Base-by-base conservation (phyloP, 2,113 vertebrate genomes). In the Cephalopterus ornatus region DNA sequence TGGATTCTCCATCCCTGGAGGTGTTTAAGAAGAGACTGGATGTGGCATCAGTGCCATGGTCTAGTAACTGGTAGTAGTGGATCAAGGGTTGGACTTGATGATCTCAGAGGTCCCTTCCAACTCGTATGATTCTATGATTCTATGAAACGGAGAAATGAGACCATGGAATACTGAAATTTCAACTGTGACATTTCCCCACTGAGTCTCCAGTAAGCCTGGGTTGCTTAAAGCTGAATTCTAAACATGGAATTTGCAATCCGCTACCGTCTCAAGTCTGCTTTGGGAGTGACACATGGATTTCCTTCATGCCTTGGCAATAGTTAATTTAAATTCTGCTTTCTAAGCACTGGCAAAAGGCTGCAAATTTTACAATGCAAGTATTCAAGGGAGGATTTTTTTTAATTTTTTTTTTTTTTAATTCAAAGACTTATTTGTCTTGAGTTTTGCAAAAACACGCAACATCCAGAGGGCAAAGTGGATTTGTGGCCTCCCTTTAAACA, bases 251-350 rank as follows among this genome's bases (percentile, higher is more conserved):
- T 85, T 50, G 58, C 13, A 42, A 18, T 9, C 23, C 24, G 11
- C 3, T 18, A 35, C 19, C 39, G 85, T 78, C 84, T 72, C 35
- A 47, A 70, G 19, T 50, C 39, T 59, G 27, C 47, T 75, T 78
- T 61, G 37, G 41, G 87, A 85, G 56, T 1, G 1, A 52, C 88
- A 85, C 62, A 72, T 22, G 24, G 41, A 59, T 94, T 95, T 79
- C 62, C 49, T 72, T 71, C 81, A 47, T 22, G 30, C 32, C 87
- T 75, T 74, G 90, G 77, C 85, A 79, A 59, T 22, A 77, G n/a
- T 16, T 27, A 62, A 72, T 73, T 93, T 47, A 75, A 82, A 80
- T 85, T 72, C 75, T 93, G 71, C 93, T 95, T 94, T 92, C 92
- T 63, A 90, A 89, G 74, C 74, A 58, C 62, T 92, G 95, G 77